Conservation (phyloP, 2,888 invertebrate species). For the Schizaphis graminum region DNA sequence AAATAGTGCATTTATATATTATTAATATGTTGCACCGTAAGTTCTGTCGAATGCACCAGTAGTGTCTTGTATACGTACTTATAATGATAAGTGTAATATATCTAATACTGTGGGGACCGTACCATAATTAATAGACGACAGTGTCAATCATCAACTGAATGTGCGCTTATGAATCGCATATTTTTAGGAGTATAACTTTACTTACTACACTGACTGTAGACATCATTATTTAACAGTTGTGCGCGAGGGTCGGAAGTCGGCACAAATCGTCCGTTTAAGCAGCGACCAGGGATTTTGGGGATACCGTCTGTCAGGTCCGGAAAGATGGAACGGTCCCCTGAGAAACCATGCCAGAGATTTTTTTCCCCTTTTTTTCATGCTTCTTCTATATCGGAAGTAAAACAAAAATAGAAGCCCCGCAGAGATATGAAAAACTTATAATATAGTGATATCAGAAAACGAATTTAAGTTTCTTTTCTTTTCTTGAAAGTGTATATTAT, state of each 20-base stretch:
- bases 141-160: slow-evolving; percentile 28
- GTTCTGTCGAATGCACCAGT: background rate
- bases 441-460: slow-evolving; percentile 51
- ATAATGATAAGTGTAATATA: background rate
- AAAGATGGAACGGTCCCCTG: slow-evolving; percentile 67
- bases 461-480: slow-evolving; percentile 41
- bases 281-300: slow-evolving; percentile 64
- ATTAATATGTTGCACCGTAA: background rate
- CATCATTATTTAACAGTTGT: slow-evolving; percentile 65
- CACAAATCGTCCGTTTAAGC: slow-evolving; percentile 66
- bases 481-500: slow-evolving; percentile 4
- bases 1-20: background rate
- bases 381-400: slow-evolving; percentile 37
- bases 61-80: background rate
- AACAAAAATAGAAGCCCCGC: slow-evolving; percentile 61
- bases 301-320: slow-evolving; percentile 65
- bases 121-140: slow-evolving; percentile 8
- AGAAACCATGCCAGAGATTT: slow-evolving; percentile 61
- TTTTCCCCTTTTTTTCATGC: slow-evolving; percentile 30
- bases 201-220: slow-evolving; percentile 47
- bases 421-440: slow-evolving; percentile 64
- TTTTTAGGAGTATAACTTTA: background rate
- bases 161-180: slow-evolving; percentile 35
- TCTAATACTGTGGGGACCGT: background rate
- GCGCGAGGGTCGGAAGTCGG: slow-evolving; percentile 64